phyloP scores from a whole-genome alignment of 1,140 invertebrate genomes.

The Penaeus indicus region DNA sequence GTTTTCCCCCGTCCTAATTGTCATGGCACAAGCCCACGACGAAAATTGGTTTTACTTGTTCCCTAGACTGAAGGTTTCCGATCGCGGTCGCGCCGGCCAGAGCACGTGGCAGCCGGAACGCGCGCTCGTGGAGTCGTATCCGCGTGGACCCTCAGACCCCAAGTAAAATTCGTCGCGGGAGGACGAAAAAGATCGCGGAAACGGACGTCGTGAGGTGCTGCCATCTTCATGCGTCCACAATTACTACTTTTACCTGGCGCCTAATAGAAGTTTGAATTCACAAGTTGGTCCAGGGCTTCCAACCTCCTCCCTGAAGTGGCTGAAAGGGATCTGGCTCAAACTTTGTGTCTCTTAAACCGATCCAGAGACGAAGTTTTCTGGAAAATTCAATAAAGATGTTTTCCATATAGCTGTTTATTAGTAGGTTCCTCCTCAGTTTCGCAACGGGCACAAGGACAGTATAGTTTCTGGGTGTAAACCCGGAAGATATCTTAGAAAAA shows the following conservation, averaged over 20 bases:
- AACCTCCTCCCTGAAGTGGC: slow-evolving; percentile 32
- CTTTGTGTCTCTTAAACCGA: slow-evolving; percentile 52
- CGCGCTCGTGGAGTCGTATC: slow-evolving; percentile 16
- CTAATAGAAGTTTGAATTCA: slow-evolving; percentile 56
- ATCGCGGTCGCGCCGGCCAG: neutral
- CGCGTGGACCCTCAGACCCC: slow-evolving; percentile 34
- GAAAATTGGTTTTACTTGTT: slow-evolving; percentile 50
- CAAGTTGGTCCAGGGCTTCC: slow-evolving; percentile 57
- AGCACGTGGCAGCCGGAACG: slow-evolving; percentile 42
- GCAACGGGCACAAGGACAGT: too few relatives aligned
- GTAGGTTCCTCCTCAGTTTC: too few relatives aligned
- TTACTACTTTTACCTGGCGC: slow-evolving; percentile 13
- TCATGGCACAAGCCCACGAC: slow-evolving; percentile 44
- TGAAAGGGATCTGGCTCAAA: slow-evolving; percentile 38
- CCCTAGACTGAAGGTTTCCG: slow-evolving; percentile 45
- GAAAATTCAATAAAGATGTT: neutral
- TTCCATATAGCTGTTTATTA: neutral
- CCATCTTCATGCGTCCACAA: slow-evolving; percentile 22
- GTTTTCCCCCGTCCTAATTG: slow-evolving; percentile 1
- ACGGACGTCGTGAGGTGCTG: slow-evolving; percentile 42
- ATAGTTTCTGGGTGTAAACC: too few relatives aligned
- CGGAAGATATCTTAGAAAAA: too few relatives aligned
- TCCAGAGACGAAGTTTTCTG: slow-evolving; percentile 53
- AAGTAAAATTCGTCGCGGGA: neutral
- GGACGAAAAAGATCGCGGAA: neutral